Conservation (phyloP, 2,113 vertebrate genomes). For the Neodontobutis hainanensis region DNA sequence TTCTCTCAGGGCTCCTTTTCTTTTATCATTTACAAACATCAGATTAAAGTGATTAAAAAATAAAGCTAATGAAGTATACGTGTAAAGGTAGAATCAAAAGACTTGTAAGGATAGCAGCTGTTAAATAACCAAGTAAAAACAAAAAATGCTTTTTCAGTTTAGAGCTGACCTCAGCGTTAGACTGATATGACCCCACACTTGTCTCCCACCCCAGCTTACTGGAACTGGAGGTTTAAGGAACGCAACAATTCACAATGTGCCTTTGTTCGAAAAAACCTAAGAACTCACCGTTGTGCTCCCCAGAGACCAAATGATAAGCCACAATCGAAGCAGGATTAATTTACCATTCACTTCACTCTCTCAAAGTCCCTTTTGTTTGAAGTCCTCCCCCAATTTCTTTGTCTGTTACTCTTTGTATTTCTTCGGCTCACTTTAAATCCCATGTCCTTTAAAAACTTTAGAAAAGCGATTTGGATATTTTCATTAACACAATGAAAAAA, state of each 20-base stretch:
- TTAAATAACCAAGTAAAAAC: too few relatives aligned
- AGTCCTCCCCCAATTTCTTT: neutral
- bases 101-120: neutral
- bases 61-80: neutral
- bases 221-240: neutral
- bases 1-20: neutral
- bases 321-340: neutral
- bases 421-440: neutral
- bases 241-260: neutral
- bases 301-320: slow-evolving; percentile 4
- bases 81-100: neutral
- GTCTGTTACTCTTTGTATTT: neutral
- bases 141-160: too few relatives aligned
- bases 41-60: neutral
- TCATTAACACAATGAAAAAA: neutral
- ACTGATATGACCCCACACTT: too few relatives aligned
- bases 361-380: neutral
- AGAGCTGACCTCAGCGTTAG: too few relatives aligned
- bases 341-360: neutral
- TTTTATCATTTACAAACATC: slow-evolving; percentile 15
- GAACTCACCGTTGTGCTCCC: neutral
- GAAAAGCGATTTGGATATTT: neutral
- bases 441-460: neutral
- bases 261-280: slow-evolving; percentile 8
- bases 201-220: neutral